phyloP scores from a whole-genome alignment of 2,888 invertebrate species.

The Caenorhabditis becei region DNA sequence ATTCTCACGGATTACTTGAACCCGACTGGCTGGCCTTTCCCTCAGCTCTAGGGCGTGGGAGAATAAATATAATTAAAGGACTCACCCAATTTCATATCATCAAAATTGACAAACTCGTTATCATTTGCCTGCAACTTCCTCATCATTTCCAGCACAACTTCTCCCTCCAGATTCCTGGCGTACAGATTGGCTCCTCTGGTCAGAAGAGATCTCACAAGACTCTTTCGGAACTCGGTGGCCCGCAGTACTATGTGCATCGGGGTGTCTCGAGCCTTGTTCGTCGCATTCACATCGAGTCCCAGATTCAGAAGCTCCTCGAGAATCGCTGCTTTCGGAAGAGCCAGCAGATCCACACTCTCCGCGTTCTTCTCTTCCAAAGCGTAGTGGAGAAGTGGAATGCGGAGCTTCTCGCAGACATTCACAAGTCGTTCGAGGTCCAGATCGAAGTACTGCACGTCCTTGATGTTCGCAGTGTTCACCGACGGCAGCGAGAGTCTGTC shows the following conservation, averaged over 20 bases:
- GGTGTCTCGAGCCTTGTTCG: conserved; percentile 65
- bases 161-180: conserved; percentile 64
- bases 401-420: conserved; percentile 24
- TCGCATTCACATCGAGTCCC: conserved; percentile 57
- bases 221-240: conserved; percentile 45
- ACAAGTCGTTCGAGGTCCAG: conserved; percentile 32
- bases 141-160: conserved; percentile 65
- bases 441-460: conserved; percentile 5
- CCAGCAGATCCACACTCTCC: conserved; percentile 15
- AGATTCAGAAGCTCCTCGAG: conserved; percentile 57
- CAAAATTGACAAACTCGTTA: not conserved
- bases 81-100: conserved; percentile 30
- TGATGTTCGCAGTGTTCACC: not conserved
- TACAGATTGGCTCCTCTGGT: conserved; percentile 62
- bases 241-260: conserved; percentile 70
- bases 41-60: too few relatives aligned
- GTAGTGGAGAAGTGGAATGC: conserved; percentile 56
- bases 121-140: not conserved
- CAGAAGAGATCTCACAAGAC: conserved; percentile 63
- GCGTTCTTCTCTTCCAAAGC: conserved; percentile 49
- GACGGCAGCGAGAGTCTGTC: conserved; percentile 45
- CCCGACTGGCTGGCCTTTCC: not conserved
- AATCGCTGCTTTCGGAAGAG: conserved; percentile 43
- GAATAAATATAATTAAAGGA: conserved; percentile 5
- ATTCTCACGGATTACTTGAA: not conserved